A percentile compares a stretch with the other conserved stretches of the same genome.
Conservation (phyloP, 2,113 vertebrate genomes). For the Tichodroma muraria region DNA sequence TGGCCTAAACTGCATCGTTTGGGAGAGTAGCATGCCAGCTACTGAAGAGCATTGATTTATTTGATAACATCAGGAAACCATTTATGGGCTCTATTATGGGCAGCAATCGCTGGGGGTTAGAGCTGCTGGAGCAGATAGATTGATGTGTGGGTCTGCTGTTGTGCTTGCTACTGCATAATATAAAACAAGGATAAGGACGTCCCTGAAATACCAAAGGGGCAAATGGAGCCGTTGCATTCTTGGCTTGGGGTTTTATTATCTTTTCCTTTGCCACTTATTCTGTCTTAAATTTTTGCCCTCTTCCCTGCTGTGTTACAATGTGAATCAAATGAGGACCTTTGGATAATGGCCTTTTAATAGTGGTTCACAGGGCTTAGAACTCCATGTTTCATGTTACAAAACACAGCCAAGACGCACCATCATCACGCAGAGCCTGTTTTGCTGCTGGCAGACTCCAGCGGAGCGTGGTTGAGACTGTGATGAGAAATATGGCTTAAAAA, state of each 20-base stretch:
- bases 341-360: background rate
- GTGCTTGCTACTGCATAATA: constrained; percentile 41
- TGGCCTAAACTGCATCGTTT: constrained; percentile 39
- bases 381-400: background rate
- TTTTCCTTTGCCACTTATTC: background rate
- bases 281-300: background rate
- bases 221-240: background rate
- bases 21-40: constrained; percentile 8
- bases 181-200: background rate
- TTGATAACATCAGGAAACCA: constrained; percentile 52
- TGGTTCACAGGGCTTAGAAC: background rate
- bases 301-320: background rate
- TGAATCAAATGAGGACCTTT: background rate
- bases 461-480: background rate
- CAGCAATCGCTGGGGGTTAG: background rate
- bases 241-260: background rate
- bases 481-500: background rate
- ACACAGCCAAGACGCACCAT: background rate
- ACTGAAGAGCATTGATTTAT: constrained; percentile 58
- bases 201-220: background rate
- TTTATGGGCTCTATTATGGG: constrained; percentile 31
- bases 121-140: background rate
- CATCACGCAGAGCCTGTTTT: background rate
- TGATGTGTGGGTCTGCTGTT: constrained; percentile 47
- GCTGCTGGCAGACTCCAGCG: background rate